Evolutionary conservation across 1,140 invertebrate genomes (phyloP).

Genomic region (Drosophila cardini): DNA sequence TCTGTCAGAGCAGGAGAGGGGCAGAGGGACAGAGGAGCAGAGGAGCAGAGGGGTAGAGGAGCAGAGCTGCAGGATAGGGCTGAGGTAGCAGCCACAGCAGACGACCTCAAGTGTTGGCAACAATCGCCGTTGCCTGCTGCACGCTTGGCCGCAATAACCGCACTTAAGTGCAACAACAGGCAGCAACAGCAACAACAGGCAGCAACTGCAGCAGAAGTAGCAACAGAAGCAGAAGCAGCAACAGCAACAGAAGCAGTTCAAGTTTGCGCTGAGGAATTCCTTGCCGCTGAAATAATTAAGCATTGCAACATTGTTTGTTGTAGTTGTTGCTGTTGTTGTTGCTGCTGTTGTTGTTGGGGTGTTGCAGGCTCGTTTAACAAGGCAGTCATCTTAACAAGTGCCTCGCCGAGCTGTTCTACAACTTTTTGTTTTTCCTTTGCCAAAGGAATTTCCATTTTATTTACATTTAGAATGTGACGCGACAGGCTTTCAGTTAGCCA

Average conservation of each 20-base stretch:
- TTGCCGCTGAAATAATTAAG: slow-evolving; percentile 83
- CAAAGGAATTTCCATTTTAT: slow-evolving; percentile 77
- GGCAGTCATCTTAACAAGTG: slow-evolving; percentile 81
- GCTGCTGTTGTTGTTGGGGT: slow-evolving; percentile 63
- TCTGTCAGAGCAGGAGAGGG: slow-evolving; percentile 31
- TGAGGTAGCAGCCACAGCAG: slow-evolving; percentile 45
- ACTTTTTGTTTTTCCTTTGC: slow-evolving; percentile 61
- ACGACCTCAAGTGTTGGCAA: slow-evolving; percentile 78
- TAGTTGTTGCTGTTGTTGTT: slow-evolving; percentile 53
- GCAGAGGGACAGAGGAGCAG: background rate
- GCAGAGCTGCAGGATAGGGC: slow-evolving; percentile 40
- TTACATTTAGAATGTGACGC: slow-evolving; percentile 72
- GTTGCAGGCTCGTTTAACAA: slow-evolving; percentile 83
- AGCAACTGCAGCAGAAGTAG: slow-evolving; percentile 24
- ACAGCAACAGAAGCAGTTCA: slow-evolving; percentile 73
- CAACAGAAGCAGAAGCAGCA: slow-evolving; percentile 41
- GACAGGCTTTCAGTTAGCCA: slow-evolving; percentile 18
- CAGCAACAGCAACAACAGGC: slow-evolving; percentile 39
- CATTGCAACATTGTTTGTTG: slow-evolving; percentile 83
- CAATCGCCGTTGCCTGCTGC: slow-evolving; percentile 67
- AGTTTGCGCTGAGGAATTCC: slow-evolving; percentile 79
- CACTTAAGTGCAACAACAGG: slow-evolving; percentile 43
- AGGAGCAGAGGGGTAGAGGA: background rate
- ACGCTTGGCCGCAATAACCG: slow-evolving; percentile 65
- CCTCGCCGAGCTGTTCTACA: slow-evolving; percentile 71